Base-by-base conservation (phyloP, 1,140 invertebrate genomes). In the Lepidurus arcticus region DNA sequence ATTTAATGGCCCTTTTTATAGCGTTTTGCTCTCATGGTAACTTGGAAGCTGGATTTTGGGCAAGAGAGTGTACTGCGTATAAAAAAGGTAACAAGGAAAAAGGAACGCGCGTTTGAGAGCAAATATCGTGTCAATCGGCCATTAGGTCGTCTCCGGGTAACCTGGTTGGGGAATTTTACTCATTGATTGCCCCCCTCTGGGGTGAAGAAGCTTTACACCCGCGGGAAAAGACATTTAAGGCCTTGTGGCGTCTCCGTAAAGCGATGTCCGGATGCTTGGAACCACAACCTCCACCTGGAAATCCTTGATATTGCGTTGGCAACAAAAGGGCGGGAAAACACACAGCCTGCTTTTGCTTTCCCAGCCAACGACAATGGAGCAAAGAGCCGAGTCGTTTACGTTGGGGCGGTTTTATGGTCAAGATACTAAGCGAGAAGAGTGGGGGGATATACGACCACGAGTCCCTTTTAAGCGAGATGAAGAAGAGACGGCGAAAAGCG, bases 221-320 rank as follows among this genome's bases (percentile, higher is more conserved):
- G 53, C 53, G 53, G 53, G 53, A 65, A 65, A 65, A 65, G 53
- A 65, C 53, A 65, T 65, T 34, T 65, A 65, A 65, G 53, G 53
- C 53, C 53, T 65, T 21, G 21, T 65, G 53, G 53, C n/a, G 34
- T 34, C 34, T 34, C 34, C 34, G 34, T 34, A 34, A 34, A 34
- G 2, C 34, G 34, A 34, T 34, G 34, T 34, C 34, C 34, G 34
- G 34, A 34, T 34, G 2, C 34, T 34, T 34, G 34, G 34, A 34
- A 34, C 34, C 4, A 34, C 34, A 34, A 34, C 34, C 34, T 34
- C 34, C 34, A 34, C 34, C n/a, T 65, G 53, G 53, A 65, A 65
- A 13, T 65, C 21, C 21, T 21, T 65, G 21, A 5, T 65, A 65
- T 21, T 21, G 16, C 21, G 21, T n/a, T 13, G 53, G 21, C 13